A percentile compares a stretch with the other conserved stretches of the same genome.
Conservation (phyloP, 2,797 vertebrate genomes). For the Pangasius sanitwongsei region DNA sequence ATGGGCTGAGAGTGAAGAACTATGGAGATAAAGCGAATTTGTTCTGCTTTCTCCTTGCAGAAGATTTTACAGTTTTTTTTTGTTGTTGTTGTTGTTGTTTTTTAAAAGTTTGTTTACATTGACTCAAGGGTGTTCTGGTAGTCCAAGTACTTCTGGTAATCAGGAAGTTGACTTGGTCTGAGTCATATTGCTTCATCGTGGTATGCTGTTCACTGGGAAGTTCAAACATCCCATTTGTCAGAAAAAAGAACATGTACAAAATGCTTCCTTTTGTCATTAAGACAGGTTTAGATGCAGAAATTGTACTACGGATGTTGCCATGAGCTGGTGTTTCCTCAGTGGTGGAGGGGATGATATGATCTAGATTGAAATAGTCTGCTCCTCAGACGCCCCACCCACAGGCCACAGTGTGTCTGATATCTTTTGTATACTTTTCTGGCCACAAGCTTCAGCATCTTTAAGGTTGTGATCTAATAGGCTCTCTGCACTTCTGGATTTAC, state of each 20-base stretch:
- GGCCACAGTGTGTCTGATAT: not conserved
- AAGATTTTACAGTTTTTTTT: not conserved
- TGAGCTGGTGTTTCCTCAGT: not conserved
- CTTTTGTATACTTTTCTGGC: not conserved
- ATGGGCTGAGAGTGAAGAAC: not conserved
- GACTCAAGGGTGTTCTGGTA: not conserved
- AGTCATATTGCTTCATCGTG: not conserved
- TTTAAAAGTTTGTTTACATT: not conserved
- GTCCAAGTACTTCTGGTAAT: not conserved
- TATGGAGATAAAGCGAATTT: not conserved
- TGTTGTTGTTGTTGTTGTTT: no score
- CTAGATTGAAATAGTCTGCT: not conserved
- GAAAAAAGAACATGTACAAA: no score
- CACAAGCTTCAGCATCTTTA: not conserved
- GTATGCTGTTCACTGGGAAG: not conserved
- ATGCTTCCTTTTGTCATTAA: not conserved
- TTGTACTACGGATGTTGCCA: not conserved
- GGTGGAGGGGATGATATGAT: not conserved
- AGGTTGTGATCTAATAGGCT: not conserved
- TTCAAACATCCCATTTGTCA: not conserved
- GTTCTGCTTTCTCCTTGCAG: not conserved
- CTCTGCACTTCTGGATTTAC: not conserved
- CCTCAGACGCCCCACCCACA: not conserved
- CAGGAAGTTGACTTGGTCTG: not conserved
- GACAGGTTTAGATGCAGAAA: not conserved